These are phyloP conservation scores for Silurus asotus DNA, from an alignment of 2,113 vertebrate genomes.

Conservation along the genomic window DNA sequence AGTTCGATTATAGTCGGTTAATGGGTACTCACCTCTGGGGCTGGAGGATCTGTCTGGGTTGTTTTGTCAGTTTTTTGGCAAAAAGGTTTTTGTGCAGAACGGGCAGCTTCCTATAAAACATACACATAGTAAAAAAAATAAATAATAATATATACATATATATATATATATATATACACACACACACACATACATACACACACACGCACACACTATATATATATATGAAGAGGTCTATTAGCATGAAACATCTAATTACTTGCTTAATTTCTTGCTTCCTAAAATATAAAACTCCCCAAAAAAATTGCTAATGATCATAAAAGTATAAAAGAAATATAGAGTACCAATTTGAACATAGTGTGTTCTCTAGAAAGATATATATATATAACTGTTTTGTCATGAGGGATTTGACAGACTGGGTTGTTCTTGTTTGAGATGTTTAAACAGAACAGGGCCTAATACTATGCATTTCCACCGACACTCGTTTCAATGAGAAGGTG, in stretches of 20 bases:
- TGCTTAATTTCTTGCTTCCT: background rate
- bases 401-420: conserved; percentile 17
- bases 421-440: conserved; percentile 13
- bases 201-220: background rate
- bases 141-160: too few species aligned
- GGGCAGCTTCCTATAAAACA: conserved; percentile 83
- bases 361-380: conserved; percentile 28
- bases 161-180: background rate
- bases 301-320: conserved; percentile 35
- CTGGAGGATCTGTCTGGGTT: conserved; percentile 89
- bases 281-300: background rate
- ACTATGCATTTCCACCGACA: conserved; percentile 3
- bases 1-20: conserved; percentile 28
- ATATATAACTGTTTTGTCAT: background rate
- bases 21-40: conserved; percentile 85
- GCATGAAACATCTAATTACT: conserved; percentile 41
- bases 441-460: background rate
- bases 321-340: conserved; percentile 25
- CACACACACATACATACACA: too few species aligned
- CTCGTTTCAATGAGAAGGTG: conserved; percentile 29
- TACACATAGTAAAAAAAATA: conserved; percentile 30
- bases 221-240: conserved; percentile 20
- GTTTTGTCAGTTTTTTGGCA: conserved; percentile 87
- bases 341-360: conserved; percentile 23
- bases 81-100: conserved; percentile 80